phyloP scores from a whole-genome alignment of 2,888 invertebrate species.

The Prosopocoilus inquinatus region DNA sequence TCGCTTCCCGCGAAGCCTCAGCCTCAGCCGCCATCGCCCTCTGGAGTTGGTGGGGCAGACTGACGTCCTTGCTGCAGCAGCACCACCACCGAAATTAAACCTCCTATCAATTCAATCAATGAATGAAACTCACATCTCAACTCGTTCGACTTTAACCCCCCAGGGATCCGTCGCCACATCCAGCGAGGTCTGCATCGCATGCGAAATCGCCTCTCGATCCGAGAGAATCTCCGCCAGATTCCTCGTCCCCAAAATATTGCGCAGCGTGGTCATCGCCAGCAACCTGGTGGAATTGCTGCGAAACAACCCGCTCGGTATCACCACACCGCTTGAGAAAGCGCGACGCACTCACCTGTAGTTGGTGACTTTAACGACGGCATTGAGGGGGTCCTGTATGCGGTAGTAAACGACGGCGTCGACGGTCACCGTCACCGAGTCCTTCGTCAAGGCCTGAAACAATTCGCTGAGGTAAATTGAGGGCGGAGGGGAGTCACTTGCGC shows the following conservation, averaged over 20 bases:
- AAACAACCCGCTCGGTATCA: slow-evolving; percentile 17
- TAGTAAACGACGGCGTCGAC: slow-evolving; percentile 90
- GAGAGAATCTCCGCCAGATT: slow-evolving; percentile 89
- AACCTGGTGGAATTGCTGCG: slow-evolving; percentile 77
- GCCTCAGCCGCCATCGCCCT: slow-evolving; percentile 83
- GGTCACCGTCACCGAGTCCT: slow-evolving; percentile 91
- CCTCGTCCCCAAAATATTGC: slow-evolving; percentile 89
- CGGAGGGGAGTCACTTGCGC: neutral
- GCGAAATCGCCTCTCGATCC: slow-evolving; percentile 88
- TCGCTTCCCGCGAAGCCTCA: slow-evolving; percentile 76
- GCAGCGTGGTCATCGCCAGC: slow-evolving; percentile 78
- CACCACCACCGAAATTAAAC: too few species aligned
- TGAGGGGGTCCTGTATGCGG: slow-evolving; percentile 75
- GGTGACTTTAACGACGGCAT: slow-evolving; percentile 71
- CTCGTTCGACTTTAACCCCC: slow-evolving; percentile 92
- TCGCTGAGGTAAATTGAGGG: neutral
- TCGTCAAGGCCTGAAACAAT: slow-evolving; percentile 72
- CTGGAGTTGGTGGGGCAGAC: slow-evolving; percentile 72
- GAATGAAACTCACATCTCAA: slow-evolving; percentile 76
- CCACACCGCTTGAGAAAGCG: slow-evolving; percentile 4
- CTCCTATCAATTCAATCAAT: too few species aligned
- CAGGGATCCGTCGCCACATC: slow-evolving; percentile 89
- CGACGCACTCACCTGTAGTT: slow-evolving; percentile 62
- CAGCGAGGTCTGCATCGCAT: slow-evolving; percentile 81
- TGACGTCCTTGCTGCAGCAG: slow-evolving; percentile 69